Evolutionary conservation across 1,140 invertebrate genomes (phyloP).

Genomic region (Xylocopa sonorina): DNA sequence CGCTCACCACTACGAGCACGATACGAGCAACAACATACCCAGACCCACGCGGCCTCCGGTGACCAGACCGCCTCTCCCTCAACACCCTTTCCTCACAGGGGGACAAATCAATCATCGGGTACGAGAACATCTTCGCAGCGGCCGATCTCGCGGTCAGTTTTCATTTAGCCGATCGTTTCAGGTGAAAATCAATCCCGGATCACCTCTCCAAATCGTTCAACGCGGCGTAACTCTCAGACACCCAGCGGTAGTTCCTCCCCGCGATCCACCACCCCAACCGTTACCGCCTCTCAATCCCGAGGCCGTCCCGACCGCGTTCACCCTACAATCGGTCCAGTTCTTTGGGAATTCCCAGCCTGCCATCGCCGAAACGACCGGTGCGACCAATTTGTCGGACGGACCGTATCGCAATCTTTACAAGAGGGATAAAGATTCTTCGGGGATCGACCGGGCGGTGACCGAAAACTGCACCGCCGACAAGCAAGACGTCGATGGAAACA

Average conservation of each 20-base stretch:
- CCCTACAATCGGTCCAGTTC: conserved; percentile 48
- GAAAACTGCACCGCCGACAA: conserved; percentile 48
- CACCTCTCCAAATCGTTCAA: conserved; percentile 73
- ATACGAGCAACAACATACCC: conserved; percentile 83
- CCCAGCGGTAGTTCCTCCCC: conserved; percentile 60
- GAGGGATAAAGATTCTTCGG: conserved; percentile 58
- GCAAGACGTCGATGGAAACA: conserved; percentile 27
- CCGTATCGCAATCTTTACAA: conserved; percentile 72
- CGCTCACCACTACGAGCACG: conserved; percentile 89
- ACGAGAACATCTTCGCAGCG: too few relatives aligned
- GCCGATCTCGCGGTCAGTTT: too few relatives aligned
- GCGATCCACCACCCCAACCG: conserved; percentile 65
- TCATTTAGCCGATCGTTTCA: too few relatives aligned
- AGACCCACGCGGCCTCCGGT: conserved; percentile 82
- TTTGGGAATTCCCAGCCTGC: conserved; percentile 44
- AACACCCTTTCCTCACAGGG: conserved; percentile 85
- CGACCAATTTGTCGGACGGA: conserved; percentile 18
- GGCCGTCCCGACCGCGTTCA: conserved; percentile 42
- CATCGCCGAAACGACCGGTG: background rate
- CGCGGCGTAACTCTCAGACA: conserved; percentile 78
- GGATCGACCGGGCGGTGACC: background rate
- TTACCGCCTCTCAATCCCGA: conserved; percentile 71
- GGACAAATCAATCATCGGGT: conserved; percentile 85
- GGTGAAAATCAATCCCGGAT: conserved; percentile 79
- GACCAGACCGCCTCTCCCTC: conserved; percentile 83